Evolutionary conservation across 2,797 vertebrate species (phyloP), one percentile per base, ranked within the genome.

Genomic region (Leptatherina wallacei): DNA sequence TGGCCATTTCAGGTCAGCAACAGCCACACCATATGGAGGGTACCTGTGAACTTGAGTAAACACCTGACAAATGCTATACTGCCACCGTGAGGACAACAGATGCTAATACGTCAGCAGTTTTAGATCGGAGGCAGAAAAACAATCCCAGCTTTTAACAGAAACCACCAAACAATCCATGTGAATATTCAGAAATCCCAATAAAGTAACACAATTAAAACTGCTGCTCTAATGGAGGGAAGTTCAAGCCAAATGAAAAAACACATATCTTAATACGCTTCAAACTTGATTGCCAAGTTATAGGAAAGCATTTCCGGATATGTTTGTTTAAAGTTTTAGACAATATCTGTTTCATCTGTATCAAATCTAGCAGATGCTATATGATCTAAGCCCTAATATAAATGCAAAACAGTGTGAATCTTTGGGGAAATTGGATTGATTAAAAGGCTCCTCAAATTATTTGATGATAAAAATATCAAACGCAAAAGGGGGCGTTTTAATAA

Each of bases 11-110:
- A 56, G 42, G 35, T 3, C 16, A 56, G 29, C 54, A 32, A 33
- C 44, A 61, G 33, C 27, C 47, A 24, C 2, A 27, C 47, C 38
- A 44, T 22, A 27, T 27, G 69, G 3, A 54, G 24, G 24, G 67
- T 74, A 65, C 58, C 65, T 65, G 57, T 32, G 60, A 65, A 51
- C 22, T 24, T 0, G 11, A 42, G 60, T 51, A 59, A 77, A 80
- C 73, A 63, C 58, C 14, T 38, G 24, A 70, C 8, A 69, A 22
- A 69, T 29, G 82, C 65, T 77, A 77, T 60, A 73, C 86, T 84
- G 85, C 89, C 90, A 71, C 89, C 29, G 18, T 14, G 73, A 68
- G 90, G 89, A 70, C 68, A 69, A 64, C 2, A 2, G 0, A n/a
- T 74, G 85, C 24, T 88, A 77, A 20, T 75, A 79, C 88, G 85